Conservation (phyloP, 2,888 invertebrate species). For the Crepidodera aurea region DNA sequence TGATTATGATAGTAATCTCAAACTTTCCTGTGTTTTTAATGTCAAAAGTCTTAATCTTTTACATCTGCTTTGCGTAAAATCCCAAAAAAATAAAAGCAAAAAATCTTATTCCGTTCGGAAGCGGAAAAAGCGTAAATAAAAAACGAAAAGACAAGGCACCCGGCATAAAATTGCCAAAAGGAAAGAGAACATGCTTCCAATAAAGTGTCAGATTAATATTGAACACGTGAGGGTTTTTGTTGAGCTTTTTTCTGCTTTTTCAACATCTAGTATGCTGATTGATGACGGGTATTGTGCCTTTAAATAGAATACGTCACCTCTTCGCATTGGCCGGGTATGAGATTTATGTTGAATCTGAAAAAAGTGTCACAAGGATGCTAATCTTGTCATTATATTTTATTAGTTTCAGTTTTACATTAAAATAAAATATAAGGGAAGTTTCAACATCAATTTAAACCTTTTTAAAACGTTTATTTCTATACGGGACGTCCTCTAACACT, state of each 20-base stretch:
- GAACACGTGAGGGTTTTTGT: constrained; percentile 16
- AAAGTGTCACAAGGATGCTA: neutral
- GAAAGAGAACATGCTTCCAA: constrained; percentile 5
- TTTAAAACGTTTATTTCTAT: too few species aligned
- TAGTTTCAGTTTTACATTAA: too few species aligned
- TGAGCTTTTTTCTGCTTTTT: constrained; percentile 7
- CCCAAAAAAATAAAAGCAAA: neutral
- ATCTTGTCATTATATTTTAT: neutral
- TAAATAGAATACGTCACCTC: constrained; percentile 18
- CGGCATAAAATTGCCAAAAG: neutral
- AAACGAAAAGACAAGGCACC: neutral
- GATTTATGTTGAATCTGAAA: constrained; percentile 13
- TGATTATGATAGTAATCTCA: too few species aligned
- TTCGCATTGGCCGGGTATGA: neutral
- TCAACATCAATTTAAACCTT: too few species aligned
- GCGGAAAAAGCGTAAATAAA: neutral
- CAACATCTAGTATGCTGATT: constrained; percentile 21
- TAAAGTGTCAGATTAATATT: constrained; percentile 19
- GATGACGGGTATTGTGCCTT: constrained; percentile 13
- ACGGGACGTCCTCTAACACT: too few species aligned
- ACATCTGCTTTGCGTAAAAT: too few species aligned
- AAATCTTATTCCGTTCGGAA: neutral
- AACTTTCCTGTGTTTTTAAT: too few species aligned
- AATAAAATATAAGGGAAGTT: too few species aligned
- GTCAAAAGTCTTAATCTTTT: too few species aligned